These are phyloP conservation scores for Drosophila ficusphila DNA, from an alignment of 1,140 invertebrate genomes.

Conservation along the genomic window DNA sequence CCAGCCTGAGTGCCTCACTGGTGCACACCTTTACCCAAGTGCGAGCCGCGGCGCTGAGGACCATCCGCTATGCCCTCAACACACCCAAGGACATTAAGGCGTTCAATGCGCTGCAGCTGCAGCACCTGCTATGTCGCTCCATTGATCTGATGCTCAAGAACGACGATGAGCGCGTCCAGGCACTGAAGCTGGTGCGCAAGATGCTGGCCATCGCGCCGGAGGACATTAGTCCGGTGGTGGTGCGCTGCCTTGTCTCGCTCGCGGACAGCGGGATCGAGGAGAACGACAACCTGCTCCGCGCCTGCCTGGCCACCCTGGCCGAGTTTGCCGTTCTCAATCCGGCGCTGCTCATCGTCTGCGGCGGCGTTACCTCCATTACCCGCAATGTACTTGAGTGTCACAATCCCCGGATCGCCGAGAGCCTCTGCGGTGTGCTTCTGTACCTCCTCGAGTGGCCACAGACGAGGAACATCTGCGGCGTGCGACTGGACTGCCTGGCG, in stretches of 20 bases:
- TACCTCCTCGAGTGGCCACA: slow-evolving; percentile 94
- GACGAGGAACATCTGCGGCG: slow-evolving; percentile 89
- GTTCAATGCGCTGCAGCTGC: slow-evolving; percentile 92
- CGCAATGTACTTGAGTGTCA: slow-evolving; percentile 92
- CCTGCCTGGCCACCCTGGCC: slow-evolving; percentile 93
- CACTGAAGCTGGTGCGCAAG: slow-evolving; percentile 88
- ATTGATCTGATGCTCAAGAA: slow-evolving; percentile 94
- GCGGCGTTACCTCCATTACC: slow-evolving; percentile 92
- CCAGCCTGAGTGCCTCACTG: slow-evolving; percentile 92
- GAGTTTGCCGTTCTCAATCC: slow-evolving; percentile 95
- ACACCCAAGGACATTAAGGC: slow-evolving; percentile 90
- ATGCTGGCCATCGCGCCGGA: slow-evolving; percentile 79
- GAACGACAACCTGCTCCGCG: slow-evolving; percentile 91
- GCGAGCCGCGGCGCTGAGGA: slow-evolving; percentile 93
- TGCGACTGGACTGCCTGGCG: slow-evolving; percentile 93
- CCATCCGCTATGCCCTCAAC: slow-evolving; percentile 92
- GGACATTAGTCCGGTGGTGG: slow-evolving; percentile 85
- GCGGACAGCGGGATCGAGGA: slow-evolving; percentile 92
- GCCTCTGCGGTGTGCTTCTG: slow-evolving; percentile 93
- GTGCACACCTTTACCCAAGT: slow-evolving; percentile 95
- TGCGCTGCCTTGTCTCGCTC: slow-evolving; percentile 91
- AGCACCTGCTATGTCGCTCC: slow-evolving; percentile 90
- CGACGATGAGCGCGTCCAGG: slow-evolving; percentile 95
- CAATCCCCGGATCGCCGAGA: slow-evolving; percentile 92
- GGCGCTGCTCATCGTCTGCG: slow-evolving; percentile 91